phyloP scores from a whole-genome alignment of 2,113 vertebrate genomes.

The Uria aalge region DNA sequence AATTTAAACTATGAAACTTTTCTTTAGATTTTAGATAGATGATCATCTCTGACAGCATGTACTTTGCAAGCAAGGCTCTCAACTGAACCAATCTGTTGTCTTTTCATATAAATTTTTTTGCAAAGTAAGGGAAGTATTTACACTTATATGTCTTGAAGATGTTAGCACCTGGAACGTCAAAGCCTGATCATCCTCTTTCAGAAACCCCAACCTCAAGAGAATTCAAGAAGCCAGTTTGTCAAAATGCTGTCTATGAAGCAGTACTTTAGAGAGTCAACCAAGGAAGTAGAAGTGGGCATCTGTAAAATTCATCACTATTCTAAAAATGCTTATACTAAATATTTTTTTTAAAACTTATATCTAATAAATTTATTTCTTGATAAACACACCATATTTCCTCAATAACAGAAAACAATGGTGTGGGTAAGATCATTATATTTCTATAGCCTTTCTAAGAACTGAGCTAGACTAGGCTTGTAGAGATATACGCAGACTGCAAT shows the following conservation, averaged over 20 bases:
- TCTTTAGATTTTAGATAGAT: neutral
- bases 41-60: neutral
- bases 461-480: neutral
- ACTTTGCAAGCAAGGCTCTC: neutral
- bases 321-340: neutral
- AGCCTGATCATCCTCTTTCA: neutral
- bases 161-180: neutral
- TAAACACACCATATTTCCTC: neutral
- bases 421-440: neutral
- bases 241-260: neutral
- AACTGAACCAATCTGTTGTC: neutral
- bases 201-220: neutral
- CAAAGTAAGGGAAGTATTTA: neutral
- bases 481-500: neutral
- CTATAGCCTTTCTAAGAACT: neutral
- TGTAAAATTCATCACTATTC: neutral
- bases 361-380: neutral
- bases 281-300: neutral
- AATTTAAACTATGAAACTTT: neutral
- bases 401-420: neutral
- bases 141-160: neutral
- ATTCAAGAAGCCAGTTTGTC: neutral
- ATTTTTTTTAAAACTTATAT: neutral
- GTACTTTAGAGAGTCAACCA: neutral
- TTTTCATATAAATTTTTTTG: neutral